Percentiles rank a stretch among this genome's conserved stretches.
These are phyloP conservation scores for Pongo abelii DNA, from an alignment of 2,113 vertebrate genomes.

Conservation along the genomic window DNA sequence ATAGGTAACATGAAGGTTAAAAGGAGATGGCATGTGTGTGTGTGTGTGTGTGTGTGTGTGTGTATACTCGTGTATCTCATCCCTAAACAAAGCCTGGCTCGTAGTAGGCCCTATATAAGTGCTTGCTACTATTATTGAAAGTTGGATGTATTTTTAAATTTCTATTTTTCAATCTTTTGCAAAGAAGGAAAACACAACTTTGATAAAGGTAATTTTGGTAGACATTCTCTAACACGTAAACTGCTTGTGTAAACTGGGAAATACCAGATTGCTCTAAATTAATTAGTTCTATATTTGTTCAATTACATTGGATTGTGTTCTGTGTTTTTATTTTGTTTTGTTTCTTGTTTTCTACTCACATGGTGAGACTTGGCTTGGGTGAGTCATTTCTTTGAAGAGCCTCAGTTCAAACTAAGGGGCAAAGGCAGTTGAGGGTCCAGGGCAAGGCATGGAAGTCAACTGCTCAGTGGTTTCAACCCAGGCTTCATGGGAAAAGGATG, in stretches of 20 bases:
- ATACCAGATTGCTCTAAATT: not conserved
- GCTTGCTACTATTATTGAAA: not conserved
- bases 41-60: not conserved
- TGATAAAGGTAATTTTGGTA: slow-evolving; percentile 3
- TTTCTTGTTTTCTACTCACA: not conserved
- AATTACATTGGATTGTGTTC: not conserved
- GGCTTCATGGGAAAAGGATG: not conserved
- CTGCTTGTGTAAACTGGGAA: not conserved
- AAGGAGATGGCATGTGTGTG: not conserved
- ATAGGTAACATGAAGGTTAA: not conserved
- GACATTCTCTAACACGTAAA: not conserved
- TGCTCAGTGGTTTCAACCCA: not conserved
- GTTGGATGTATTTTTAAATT: not conserved
- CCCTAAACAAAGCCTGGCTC: not conserved
- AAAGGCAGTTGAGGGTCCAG: not conserved
- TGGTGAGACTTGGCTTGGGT: not conserved
- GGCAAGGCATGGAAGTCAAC: not conserved
- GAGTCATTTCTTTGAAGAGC: not conserved
- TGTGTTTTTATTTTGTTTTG: not conserved
- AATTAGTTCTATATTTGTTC: not conserved
- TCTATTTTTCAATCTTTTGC: not conserved
- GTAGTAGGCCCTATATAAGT: not conserved
- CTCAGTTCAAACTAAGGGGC: not conserved
- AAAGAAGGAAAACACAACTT: not conserved
- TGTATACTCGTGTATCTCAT: not conserved